Percentiles rank a stretch among this genome's conserved stretches.
Conservation (phyloP, 1,140 invertebrate genomes). For the Euura lappo region DNA sequence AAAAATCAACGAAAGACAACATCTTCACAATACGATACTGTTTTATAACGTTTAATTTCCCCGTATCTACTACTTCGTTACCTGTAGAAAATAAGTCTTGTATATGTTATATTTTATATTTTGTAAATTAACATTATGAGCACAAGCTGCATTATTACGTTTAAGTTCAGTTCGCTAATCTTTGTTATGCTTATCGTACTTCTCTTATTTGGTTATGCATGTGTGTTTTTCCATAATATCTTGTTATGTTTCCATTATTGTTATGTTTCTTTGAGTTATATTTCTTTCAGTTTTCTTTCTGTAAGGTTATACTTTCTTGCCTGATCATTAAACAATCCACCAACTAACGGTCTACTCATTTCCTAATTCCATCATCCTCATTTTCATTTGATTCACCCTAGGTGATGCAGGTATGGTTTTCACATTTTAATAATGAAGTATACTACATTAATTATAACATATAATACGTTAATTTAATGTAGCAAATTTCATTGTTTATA, state of each 20-base stretch:
- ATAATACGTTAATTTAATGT: not conserved
- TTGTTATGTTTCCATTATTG: not conserved
- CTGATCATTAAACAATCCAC: not conserved
- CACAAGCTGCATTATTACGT: not conserved
- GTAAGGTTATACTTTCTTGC: not conserved
- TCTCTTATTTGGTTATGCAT: not conserved
- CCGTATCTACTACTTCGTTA: not conserved
- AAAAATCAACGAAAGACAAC: not conserved
- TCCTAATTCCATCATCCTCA: not conserved
- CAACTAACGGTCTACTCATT: not conserved
- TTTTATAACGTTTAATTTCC: not conserved
- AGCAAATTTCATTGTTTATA: not conserved
- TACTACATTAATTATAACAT: not conserved
- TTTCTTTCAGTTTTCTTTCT: not conserved
- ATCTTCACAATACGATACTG: slow-evolving; percentile 1
- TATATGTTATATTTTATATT: not conserved
- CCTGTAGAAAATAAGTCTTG: no score
- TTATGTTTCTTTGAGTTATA: no score
- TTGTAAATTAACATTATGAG: not conserved
- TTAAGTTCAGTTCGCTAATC: not conserved
- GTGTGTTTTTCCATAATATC: not conserved
- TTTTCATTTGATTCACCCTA: not conserved
- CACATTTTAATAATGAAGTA: not conserved
- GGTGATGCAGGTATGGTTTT: not conserved
- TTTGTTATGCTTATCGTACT: not conserved